Evolutionary conservation across 2,797 vertebrate genomes (phyloP).

Genomic region (Halcyon leucocephala): DNA sequence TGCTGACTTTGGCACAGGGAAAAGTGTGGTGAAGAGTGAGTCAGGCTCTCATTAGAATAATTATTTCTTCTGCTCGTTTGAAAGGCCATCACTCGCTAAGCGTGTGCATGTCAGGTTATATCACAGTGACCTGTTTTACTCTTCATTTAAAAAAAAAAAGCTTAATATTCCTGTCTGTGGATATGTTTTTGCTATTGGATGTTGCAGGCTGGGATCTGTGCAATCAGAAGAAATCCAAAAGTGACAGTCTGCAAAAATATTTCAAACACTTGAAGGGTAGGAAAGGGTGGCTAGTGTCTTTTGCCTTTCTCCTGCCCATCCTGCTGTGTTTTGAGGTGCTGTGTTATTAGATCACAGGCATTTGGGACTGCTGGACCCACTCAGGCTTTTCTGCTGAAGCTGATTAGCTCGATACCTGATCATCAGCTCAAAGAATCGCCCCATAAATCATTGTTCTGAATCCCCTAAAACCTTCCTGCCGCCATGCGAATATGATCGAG

Average conservation of each 20-base stretch:
- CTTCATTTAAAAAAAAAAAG: neutral
- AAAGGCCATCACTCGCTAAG: neutral
- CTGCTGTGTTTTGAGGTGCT: neutral
- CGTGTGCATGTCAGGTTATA: neutral
- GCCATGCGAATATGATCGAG: neutral
- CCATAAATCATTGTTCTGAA: neutral
- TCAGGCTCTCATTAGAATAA: slow-evolving; percentile 14
- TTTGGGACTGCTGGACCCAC: neutral
- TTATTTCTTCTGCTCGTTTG: neutral
- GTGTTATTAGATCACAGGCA: neutral
- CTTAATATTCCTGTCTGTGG: neutral
- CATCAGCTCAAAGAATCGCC: neutral
- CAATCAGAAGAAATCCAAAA: neutral
- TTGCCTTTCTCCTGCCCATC: neutral
- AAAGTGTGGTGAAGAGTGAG: neutral
- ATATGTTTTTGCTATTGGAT: neutral
- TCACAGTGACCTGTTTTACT: neutral
- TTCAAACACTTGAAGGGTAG: neutral
- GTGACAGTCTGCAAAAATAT: neutral
- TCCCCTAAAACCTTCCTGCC: neutral
- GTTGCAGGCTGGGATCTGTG: neutral
- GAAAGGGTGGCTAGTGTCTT: neutral
- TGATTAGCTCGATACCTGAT: neutral
- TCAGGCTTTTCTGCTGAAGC: neutral
- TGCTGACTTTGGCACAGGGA: neutral